Base-by-base conservation (phyloP, 2,888 invertebrate genomes). In the Sphecodes monilicornis region DNA sequence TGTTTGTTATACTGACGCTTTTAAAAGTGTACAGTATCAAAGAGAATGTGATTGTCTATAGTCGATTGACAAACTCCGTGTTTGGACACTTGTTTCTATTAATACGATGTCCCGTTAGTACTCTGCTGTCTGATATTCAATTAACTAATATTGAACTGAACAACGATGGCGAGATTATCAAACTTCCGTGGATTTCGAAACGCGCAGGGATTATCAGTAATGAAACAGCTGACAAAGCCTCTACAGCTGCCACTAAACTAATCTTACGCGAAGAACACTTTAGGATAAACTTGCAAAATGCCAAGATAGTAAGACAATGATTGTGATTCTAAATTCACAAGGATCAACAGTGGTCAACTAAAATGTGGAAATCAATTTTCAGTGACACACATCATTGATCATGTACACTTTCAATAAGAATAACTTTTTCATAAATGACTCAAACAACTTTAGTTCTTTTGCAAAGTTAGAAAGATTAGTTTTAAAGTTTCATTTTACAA, bases 131-230 rank as follows among this genome's bases (percentile, higher is more conserved):
- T 26, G 57, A 57, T 57, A 57, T 13, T 29, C 26, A 26, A 57
- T 57, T 26, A 57, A 57, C 57, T 29, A 57, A 60, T 16, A 60
- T 60, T 60, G 57, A 60, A 60, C 29, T 60, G 29, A 60, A 60
- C 26, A 60, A 60, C 29, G 29, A 60, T 29, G 57, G 26, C 11
- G 57, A 60, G 57, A 60, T 60, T 46, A 71, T 71, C 70, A 46
- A 71, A 46, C 70, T 60, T 60, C 16, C 16, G 6, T 11, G 57
- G 29, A 60, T 60, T 60, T 60, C 29, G 57, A 60, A 60, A 60
- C 57, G 29, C 57, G 57, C 29, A 22, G 11, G 29, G 29, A 60
- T 60, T 60, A 60, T 60, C 57, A 26, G 57, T 16, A 60, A 60
- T 60, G 26, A 60, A 60, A 60, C 57, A 60, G 57, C 29, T 60